Evolutionary conservation across 2,888 invertebrate genomes (phyloP).

Genomic region (Ryuthela nishihirai): DNA sequence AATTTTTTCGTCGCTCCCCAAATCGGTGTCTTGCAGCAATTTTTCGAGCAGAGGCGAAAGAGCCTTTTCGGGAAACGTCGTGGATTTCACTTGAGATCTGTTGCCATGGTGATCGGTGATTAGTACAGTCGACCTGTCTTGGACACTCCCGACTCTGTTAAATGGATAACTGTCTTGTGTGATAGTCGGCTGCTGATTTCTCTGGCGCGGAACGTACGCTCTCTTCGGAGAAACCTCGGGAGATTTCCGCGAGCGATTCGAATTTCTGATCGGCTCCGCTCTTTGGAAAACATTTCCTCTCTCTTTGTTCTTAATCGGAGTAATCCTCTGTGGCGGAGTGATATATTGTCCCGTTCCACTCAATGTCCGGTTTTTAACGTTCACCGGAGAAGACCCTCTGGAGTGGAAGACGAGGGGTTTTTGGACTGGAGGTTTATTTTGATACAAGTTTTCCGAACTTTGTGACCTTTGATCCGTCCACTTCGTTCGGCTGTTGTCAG

Average conservation of each 20-base stretch:
- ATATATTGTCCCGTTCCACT: slow-evolving; percentile 6
- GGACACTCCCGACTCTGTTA: slow-evolving; percentile 10
- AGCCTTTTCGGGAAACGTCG: slow-evolving; percentile 2
- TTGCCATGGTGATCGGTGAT: slow-evolving; percentile 12
- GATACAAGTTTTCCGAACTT: slow-evolving; percentile 30
- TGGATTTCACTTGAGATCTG: no score
- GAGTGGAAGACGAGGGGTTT: slow-evolving; percentile 24
- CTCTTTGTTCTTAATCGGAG: slow-evolving; percentile 18
- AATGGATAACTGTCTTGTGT: slow-evolving; percentile 1
- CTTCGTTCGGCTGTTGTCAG: no score
- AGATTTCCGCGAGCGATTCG: neutral
- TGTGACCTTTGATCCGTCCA: slow-evolving; percentile 25
- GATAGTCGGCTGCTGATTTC: neutral
- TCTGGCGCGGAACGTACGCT: no score
- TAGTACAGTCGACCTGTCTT: neutral
- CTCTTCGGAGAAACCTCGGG: neutral
- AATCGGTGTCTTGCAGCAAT: slow-evolving; percentile 21
- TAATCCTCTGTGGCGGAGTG: slow-evolving; percentile 18
- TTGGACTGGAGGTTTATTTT: slow-evolving; percentile 5
- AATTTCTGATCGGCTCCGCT: slow-evolving; percentile 10
- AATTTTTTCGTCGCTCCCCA: slow-evolving; percentile 20
- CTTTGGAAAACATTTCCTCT: slow-evolving; percentile 8
- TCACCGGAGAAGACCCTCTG: slow-evolving; percentile 27
- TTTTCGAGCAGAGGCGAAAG: slow-evolving; percentile 22
- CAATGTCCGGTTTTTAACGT: slow-evolving; percentile 9